Evolutionary conservation across 2,797 vertebrate species (phyloP).

Genomic region (Gallinago stenura): DNA sequence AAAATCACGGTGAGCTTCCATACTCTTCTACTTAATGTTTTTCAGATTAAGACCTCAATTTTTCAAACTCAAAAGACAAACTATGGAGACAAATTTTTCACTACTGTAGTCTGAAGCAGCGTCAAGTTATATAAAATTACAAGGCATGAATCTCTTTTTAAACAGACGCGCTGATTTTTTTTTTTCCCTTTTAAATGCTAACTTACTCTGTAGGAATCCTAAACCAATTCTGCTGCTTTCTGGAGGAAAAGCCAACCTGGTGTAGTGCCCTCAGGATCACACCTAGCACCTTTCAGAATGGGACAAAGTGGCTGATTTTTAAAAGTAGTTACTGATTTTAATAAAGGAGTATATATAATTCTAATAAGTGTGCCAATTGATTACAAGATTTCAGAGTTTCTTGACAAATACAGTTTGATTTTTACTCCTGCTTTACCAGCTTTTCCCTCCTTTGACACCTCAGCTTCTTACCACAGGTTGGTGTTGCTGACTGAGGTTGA

Average conservation of each 20-base stretch:
- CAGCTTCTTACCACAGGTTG: neutral
- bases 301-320: neutral
- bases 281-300: neutral
- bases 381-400: neutral
- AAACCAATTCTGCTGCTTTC: neutral
- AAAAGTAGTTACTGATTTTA: neutral
- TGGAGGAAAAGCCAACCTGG: neutral
- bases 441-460: neutral
- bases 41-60: neutral
- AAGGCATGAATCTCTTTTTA: neutral
- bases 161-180: neutral
- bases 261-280: neutral
- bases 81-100: neutral
- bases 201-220: too few species aligned
- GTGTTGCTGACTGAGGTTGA: neutral
- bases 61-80: neutral
- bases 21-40: neutral
- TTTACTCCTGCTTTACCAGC: neutral
- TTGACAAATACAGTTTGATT: neutral
- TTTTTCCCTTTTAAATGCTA: neutral
- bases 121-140: neutral
- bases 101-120: neutral
- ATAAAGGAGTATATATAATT: neutral
- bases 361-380: neutral
- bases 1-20: neutral